These are phyloP conservation scores for Argyresthia albistria DNA, from an alignment of 2,888 invertebrate species.

Conservation along the genomic window DNA sequence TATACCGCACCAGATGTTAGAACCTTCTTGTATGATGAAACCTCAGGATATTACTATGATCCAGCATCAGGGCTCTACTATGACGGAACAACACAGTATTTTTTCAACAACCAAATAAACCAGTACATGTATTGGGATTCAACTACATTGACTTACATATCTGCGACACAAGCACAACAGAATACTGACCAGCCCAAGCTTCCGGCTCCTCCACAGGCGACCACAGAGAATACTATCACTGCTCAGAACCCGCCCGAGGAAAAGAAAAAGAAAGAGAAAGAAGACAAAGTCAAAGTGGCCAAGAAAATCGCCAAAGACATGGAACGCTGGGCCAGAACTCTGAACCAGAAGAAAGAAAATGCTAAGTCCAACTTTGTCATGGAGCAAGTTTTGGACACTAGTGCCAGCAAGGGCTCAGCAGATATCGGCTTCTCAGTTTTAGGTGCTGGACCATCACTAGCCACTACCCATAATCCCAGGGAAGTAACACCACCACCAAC, in stretches of 20 bases:
- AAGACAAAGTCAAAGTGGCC: constrained; percentile 96
- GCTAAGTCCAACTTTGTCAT: constrained; percentile 56
- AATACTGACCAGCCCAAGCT: constrained; percentile 46
- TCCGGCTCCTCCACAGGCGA: constrained; percentile 33
- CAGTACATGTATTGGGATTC: constrained; percentile 97
- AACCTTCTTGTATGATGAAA: constrained; percentile 93
- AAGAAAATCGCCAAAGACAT: constrained; percentile 95
- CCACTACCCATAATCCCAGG: constrained; percentile 22
- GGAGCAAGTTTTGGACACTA: constrained; percentile 55
- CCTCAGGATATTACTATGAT: constrained; percentile 97
- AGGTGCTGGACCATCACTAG: constrained; percentile 75
- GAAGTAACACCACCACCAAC: constrained; percentile 46
- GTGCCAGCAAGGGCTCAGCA: constrained; percentile 81
- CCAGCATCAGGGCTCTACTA: constrained; percentile 94
- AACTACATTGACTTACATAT: constrained; percentile 75
- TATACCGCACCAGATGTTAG: constrained; percentile 89
- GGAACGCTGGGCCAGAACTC: constrained; percentile 93
- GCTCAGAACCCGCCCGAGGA: constrained; percentile 64
- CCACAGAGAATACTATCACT: constrained; percentile 36
- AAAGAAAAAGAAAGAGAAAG: constrained; percentile 82
- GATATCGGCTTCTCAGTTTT: constrained; percentile 95
- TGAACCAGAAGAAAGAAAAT: constrained; percentile 95
- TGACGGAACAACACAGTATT: constrained; percentile 96
- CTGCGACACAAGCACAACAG: constrained; percentile 52
- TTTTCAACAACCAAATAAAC: constrained; percentile 92